Evolutionary conservation across 1,140 invertebrate genomes (phyloP).

Genomic region (Condylostylus longicornis): DNA sequence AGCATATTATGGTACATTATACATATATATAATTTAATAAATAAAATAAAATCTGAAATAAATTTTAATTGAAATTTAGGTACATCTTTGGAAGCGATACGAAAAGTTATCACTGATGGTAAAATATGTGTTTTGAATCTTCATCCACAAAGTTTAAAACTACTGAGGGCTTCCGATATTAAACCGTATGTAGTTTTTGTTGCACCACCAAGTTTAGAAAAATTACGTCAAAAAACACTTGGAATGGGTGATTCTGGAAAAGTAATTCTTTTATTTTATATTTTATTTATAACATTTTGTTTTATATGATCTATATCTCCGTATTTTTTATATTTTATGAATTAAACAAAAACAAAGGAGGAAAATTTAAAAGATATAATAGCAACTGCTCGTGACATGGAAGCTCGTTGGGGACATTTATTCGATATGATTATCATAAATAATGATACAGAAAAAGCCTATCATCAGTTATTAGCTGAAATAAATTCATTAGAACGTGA

Average conservation of each 20-base stretch:
- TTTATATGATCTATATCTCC: neutral
- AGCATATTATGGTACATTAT: conserved; percentile 78
- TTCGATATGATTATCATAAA: conserved; percentile 97
- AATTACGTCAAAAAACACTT: conserved; percentile 76
- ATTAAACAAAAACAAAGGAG: too few species aligned
- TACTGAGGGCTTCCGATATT: conserved; percentile 78
- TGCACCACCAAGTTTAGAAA: conserved; percentile 87
- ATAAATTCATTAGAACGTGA: conserved; percentile 90
- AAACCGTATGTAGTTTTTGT: conserved; percentile 97
- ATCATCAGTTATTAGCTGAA: conserved; percentile 80
- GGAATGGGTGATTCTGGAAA: conserved; percentile 78
- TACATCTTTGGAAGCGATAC: conserved; percentile 85
- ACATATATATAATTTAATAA: conserved; percentile 5
- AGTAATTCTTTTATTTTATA: conserved; percentile 37
- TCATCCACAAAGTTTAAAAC: conserved; percentile 87
- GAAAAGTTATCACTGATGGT: conserved; percentile 77
- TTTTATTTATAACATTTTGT: conserved; percentile 3
- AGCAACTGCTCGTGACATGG: conserved; percentile 91
- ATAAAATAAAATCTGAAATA: too few species aligned
- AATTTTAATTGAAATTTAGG: conserved; percentile 33
- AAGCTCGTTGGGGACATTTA: conserved; percentile 87
- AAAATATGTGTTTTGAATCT: conserved; percentile 95
- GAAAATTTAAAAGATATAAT: conserved; percentile 91
- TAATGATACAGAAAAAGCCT: conserved; percentile 85
- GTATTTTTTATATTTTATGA: neutral